Evolutionary conservation across 2,113 vertebrate genomes (phyloP).

Genomic region (Lepidothrix coronata): DNA sequence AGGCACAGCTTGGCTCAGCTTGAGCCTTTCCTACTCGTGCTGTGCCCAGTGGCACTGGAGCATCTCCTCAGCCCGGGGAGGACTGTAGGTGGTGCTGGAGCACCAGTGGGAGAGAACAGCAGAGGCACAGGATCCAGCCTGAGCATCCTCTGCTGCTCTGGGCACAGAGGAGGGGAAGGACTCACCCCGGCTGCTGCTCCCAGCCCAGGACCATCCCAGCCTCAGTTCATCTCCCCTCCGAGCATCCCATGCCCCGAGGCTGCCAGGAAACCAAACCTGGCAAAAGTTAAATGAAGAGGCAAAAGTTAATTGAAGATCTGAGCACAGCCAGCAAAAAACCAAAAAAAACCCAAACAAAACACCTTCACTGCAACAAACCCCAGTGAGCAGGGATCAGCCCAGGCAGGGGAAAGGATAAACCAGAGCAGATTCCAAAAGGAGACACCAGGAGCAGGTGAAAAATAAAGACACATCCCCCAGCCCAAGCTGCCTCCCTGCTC

Average conservation of each 20-base stretch:
- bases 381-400: fast-evolving
- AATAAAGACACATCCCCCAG: background rate
- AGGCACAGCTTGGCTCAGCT: fast-evolving
- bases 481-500: background rate
- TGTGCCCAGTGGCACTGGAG: background rate
- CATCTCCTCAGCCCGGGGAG: fast-evolving
- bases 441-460: background rate
- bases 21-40: fast-evolving
- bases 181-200: background rate
- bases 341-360: too few relatives aligned
- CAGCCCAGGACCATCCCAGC: background rate
- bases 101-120: background rate
- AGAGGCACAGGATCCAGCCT: background rate
- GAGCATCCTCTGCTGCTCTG: background rate
- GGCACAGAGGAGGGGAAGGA: background rate
- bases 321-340: background rate
- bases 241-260: fast-evolving
- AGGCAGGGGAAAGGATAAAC: fast-evolving
- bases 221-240: fast-evolving
- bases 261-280: fast-evolving
- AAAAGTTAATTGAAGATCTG: background rate
- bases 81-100: slow-evolving; percentile 51
- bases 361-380: background rate
- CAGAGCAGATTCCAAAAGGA: background rate
- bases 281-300: fast-evolving